Evolutionary conservation across 2,113 vertebrate genomes (phyloP), one percentile per base, ranked within the genome.

Genomic region (Muntiacus reevesi): DNA sequence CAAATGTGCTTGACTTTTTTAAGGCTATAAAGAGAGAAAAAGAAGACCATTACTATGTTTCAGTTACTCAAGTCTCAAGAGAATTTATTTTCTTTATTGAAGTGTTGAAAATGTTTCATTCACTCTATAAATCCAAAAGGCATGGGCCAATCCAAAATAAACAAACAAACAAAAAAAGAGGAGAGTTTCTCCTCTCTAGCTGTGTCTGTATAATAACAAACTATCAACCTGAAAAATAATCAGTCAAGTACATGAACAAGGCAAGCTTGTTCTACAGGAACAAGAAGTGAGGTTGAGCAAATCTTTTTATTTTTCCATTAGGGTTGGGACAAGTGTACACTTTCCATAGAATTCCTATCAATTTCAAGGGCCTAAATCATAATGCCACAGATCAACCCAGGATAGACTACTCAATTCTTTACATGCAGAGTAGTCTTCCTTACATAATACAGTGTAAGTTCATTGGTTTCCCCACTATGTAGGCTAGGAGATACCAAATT

Each of bases 51-150:
- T 89, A 85, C 47, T 67, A n/a, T 74, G 71, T 78, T 96, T 96
- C 86, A 45, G 54, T 89, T 93, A 78, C 52, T 62, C 28, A 27
- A 33, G 33, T 81, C 95, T 96, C 85, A 17, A 64, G 52, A 74
- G 95, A 96, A 96, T 95, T 95, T 98, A 82, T 91, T 93, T 94
- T 96, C 40, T 50, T 94, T 91, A 97, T 6, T 97, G 52, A 97
- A 97, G 91, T 96, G 78, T 60, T 97, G 76, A 94, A 96, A 96
- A 94, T 89, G 59, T 97, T 95, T 97, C 95, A 89, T 84, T 76
- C 62, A 98, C 94, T n/a, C 47, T 95, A 94, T 93, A 97, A 97
- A 98, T 98, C 88, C 64, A 67, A 83, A 79, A 94, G 88, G 79
- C 89, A 89, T 9, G 76, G 62, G 60, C 60, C 57, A 82, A 87